These are phyloP conservation scores for Agrypnus murinus DNA, from an alignment of 2,888 invertebrate genomes.

Conservation along the genomic window DNA sequence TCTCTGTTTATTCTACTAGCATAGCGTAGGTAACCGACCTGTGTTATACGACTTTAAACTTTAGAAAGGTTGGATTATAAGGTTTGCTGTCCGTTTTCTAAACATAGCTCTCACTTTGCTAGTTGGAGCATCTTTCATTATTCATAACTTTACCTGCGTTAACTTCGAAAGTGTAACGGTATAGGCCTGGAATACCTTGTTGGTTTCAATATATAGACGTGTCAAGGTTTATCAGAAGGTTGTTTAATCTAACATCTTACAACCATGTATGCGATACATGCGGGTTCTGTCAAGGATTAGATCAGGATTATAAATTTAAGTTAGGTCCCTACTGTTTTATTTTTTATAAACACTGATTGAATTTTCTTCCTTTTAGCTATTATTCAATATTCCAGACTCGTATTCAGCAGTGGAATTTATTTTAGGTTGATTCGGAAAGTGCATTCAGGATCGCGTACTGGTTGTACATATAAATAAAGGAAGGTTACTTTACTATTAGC, in stretches of 20 bases:
- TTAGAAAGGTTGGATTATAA: conserved; percentile 12
- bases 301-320: conserved; percentile 3
- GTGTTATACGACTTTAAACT: not conserved
- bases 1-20: conserved; percentile 5
- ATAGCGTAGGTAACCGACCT: not conserved
- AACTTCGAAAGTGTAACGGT: conserved; percentile 1
- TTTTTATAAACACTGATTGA: too few relatives aligned
- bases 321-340: too few relatives aligned
- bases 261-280: not conserved
- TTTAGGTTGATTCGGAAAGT: too few relatives aligned
- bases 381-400: too few relatives aligned
- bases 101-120: conserved; percentile 13
- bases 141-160: conserved; percentile 25
- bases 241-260: conserved; percentile 17
- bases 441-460: too few relatives aligned
- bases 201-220: conserved; percentile 3
- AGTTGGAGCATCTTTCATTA: conserved; percentile 16
- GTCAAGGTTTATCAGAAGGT: conserved; percentile 25
- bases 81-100: conserved; percentile 25
- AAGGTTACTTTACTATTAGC: too few relatives aligned
- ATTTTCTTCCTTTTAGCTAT: too few relatives aligned
- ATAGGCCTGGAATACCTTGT: conserved; percentile 3
- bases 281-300: conserved; percentile 2
- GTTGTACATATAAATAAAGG: too few relatives aligned
- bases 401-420: too few relatives aligned